Evolutionary conservation across 2,797 vertebrate genomes (phyloP).

Genomic region (Sebastes cheni): DNA sequence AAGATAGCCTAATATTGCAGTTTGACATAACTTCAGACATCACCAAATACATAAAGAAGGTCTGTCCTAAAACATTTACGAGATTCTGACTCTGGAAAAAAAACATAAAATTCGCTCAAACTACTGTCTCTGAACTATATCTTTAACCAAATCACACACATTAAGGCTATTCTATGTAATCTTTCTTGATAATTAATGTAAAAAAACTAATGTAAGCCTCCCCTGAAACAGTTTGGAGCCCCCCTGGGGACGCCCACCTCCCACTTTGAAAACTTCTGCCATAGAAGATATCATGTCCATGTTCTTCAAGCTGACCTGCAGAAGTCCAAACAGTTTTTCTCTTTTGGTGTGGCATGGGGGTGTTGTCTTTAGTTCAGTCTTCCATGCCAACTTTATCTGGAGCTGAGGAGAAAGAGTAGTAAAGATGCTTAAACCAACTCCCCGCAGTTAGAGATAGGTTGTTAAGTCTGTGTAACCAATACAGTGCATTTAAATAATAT

Average conservation of each 20-base stretch:
- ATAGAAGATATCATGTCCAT: background rate
- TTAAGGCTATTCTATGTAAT: background rate
- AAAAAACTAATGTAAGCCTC: background rate
- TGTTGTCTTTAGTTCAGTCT: background rate
- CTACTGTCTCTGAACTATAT: background rate
- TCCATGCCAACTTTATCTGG: background rate
- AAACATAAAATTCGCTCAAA: accelerated
- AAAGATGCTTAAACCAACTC: background rate
- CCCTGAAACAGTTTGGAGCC: background rate
- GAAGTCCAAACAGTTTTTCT: background rate
- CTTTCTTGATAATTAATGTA: background rate
- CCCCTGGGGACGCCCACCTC: background rate
- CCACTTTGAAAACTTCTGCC: background rate
- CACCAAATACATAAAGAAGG: no score
- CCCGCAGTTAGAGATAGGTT: background rate
- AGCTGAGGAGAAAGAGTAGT: background rate
- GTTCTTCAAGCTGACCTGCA: background rate
- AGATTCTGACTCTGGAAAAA: background rate
- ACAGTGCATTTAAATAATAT: background rate
- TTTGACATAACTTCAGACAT: no score
- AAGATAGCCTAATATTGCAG: no score
- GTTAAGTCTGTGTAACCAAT: background rate
- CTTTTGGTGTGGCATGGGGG: background rate
- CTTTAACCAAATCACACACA: background rate
- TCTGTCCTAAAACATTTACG: no score